Base-by-base conservation (phyloP, 1,140 invertebrate genomes). In the Drosophila cardini region DNA sequence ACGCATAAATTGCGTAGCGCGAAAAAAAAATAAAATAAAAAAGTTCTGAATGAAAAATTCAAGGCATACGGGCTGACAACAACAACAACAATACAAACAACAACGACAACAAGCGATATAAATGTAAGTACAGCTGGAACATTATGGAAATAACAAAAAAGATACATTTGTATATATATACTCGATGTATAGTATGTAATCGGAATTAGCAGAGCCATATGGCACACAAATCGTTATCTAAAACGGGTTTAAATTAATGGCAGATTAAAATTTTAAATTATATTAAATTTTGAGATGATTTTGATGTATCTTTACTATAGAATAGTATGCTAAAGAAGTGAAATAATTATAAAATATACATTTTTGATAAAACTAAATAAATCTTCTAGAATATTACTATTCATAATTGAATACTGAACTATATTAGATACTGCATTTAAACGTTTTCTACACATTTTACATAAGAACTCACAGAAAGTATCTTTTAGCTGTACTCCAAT, bases 1-100 rank as follows among this genome's bases (percentile, higher is more conserved):
- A 86, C 76, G 83, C 84, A 85, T 87, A 87, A 87, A 83, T 76
- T 86, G 83, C 83, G 84, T 86, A 87, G 76, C 83, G 52, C 52
- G 21, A 26, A 26, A 26, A 26, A 26, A 26, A 26, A 26, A 26
- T 4, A 26, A 26, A 26, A 26, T 26, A 26, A 16, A 53, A 64
- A 86, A 83, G 63, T 87, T 81, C 53, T 86, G 84, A 87, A 86
- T 86, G 83, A 86, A 86, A 58, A 70, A 79, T 38, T 40, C 40
- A 34, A 52, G 30, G 65, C 38, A 65, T 61, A 85, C 62, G 58
- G 58, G 55, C 62, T 43, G 53, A 62, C 46, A 82, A 50, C 45
- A 2, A 5, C 21, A 26, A 26, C 0, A 26, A 26, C 21, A 26
- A 26, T 5, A n/a, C n/a, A n/a, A 26, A 26, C 21, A 26, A 26